These are phyloP conservation scores for Sphenopsis melanotis DNA, from an alignment of 2,797 vertebrate species.

Conservation along the genomic window DNA sequence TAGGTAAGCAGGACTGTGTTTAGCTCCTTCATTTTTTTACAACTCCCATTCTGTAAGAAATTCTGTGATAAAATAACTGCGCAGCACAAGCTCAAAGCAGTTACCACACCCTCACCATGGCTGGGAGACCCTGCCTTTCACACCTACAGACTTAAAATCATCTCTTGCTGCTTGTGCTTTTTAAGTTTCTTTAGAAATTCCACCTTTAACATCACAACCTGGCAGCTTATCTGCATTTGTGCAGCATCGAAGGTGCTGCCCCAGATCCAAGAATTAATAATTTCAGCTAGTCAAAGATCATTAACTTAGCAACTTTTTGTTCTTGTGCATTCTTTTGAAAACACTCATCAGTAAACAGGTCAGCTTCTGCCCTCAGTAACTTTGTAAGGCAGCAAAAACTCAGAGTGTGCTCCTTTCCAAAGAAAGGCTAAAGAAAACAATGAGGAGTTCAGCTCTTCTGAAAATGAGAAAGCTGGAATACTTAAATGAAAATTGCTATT, in stretches of 20 bases:
- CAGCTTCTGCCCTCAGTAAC: background rate
- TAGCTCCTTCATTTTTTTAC: background rate
- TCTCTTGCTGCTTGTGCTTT: background rate
- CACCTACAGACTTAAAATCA: background rate
- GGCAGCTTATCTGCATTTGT: background rate
- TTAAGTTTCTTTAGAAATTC: background rate
- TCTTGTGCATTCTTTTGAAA: background rate
- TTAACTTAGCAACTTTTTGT: background rate
- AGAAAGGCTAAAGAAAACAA: background rate
- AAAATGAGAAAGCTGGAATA: background rate
- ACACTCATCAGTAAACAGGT: background rate
- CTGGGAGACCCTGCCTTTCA: background rate
- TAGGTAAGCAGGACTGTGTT: background rate
- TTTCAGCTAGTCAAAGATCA: background rate
- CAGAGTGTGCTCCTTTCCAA: background rate
- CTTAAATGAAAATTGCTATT: background rate
- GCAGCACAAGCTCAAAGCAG: background rate
- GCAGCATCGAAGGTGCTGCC: background rate
- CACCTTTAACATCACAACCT: background rate
- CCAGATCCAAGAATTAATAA: background rate
- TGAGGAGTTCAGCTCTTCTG: background rate
- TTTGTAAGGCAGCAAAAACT: background rate
- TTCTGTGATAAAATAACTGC: background rate
- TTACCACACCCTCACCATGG: fast-evolving
- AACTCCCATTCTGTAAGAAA: background rate